Evolutionary conservation across 2,888 invertebrate species (phyloP), one percentile per base, ranked within the genome.

Genomic region (Lathronympha strigana): DNA sequence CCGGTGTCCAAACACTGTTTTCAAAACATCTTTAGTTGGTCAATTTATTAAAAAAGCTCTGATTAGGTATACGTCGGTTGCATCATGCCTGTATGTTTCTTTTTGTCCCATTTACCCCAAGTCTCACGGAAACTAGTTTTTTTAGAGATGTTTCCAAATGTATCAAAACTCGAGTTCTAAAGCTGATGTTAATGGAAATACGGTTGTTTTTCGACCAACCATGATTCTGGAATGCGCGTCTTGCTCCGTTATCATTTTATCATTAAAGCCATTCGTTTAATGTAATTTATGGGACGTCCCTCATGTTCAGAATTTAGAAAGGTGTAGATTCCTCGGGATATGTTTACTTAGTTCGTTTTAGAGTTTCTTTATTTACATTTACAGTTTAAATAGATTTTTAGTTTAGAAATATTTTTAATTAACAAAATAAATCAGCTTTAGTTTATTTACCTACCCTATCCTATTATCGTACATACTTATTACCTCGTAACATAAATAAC

Each of bases 181-280:
- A 28, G 15, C 17, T 40, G 25, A 28, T 8, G 15, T n/a, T 11
- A 38, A 0, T 25, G 2, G 13, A n/a, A 8, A 40, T 19, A 31
- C 19, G 28, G 43, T 57, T 21, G 43, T 19, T 57, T 57, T 57
- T 57, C 4, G 8, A 57, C 17, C 15, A 21, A 28, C 15, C n/a
- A n/a, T 11, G 3, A 19, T 8, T 57, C 58, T 53, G 54, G 53
- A 19, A 43, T 17, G n/a, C 28, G 8, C n/a, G 6, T 19, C 8
- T 8, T 19, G 63, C 36, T 57, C 54, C 36, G 51, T 64, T 62
- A 61, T 63, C 43, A 19, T 23, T 23, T 64, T 62, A 61, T 63
- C 43, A 19, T 23, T 23, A 36, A 38, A 40, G 50, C 51, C 63
- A 51, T 62, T 54, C 55, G 50, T 63, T 58, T 57, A n/a, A 61